Evolutionary conservation across 2,113 vertebrate genomes (phyloP).

Genomic region (Irena cyanogastra): DNA sequence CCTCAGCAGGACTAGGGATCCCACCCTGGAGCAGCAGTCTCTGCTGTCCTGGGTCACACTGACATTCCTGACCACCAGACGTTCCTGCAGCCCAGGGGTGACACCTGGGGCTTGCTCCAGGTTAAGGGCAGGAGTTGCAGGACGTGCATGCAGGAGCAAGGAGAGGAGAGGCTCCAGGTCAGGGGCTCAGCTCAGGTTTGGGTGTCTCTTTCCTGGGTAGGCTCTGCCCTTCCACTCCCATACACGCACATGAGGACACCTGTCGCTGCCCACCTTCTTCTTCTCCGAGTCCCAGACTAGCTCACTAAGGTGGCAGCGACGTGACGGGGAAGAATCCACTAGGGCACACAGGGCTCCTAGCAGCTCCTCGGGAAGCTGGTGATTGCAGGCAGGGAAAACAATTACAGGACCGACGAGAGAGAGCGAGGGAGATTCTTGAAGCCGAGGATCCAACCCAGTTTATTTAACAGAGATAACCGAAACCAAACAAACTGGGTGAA

Average conservation of each 20-base stretch:
- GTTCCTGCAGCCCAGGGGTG: background rate
- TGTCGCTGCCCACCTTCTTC: too few relatives aligned
- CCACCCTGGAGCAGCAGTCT: background rate
- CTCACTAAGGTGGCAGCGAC: too few relatives aligned
- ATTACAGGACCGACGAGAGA: too few relatives aligned
- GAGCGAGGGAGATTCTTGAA: too few relatives aligned
- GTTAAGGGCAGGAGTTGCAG: background rate
- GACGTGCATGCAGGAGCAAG: accelerated
- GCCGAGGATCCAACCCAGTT: too few relatives aligned
- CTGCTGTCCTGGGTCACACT: background rate
- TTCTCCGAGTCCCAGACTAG: too few relatives aligned
- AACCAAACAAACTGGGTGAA: too few relatives aligned
- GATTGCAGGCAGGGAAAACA: too few relatives aligned
- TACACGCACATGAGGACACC: accelerated
- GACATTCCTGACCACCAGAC: background rate
- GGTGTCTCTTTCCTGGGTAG: background rate
- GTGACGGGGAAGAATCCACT: too few relatives aligned
- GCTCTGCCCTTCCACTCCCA: background rate
- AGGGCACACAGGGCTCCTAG: too few relatives aligned
- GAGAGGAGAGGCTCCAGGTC: background rate
- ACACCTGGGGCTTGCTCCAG: background rate
- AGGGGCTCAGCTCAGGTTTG: background rate
- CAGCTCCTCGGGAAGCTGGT: too few relatives aligned
- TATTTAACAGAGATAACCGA: too few relatives aligned
- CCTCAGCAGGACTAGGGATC: background rate